Evolutionary conservation across 37 sponge, comb jelly and placozoan genomes (phyloP).

Genomic region (Agelas oroides): DNA sequence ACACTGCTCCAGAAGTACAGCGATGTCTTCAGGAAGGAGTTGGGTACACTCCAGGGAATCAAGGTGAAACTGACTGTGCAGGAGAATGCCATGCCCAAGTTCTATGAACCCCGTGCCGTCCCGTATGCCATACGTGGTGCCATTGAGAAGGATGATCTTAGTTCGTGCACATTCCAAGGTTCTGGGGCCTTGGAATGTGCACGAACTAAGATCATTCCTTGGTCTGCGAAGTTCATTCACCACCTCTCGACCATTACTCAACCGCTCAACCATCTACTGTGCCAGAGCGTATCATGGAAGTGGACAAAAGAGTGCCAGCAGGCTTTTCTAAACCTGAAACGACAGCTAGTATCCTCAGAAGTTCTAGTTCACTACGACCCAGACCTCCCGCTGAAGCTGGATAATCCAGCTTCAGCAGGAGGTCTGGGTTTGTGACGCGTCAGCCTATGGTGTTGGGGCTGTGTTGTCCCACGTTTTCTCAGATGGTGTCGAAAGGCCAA

Average conservation of each 20-base stretch:
- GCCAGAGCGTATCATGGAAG: neutral
- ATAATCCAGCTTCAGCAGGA: too few species aligned
- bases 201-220: slow-evolving; percentile 9
- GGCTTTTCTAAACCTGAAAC: neutral
- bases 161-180: slow-evolving; percentile 61
- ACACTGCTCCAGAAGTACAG: slow-evolving; percentile 1
- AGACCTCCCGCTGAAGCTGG: neutral
- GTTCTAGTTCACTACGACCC: neutral
- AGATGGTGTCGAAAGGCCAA: neutral
- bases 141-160: slow-evolving; percentile 4
- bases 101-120: too few species aligned
- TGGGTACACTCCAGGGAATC: slow-evolving; percentile 24
- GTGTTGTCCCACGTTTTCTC: neutral
- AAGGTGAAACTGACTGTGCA: neutral
- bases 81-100: too few species aligned
- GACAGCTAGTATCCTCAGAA: neutral
- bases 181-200: neutral
- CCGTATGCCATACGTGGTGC: too few species aligned
- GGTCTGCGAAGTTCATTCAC: slow-evolving; percentile 26
- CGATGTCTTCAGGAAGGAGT: slow-evolving; percentile 35
- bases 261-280: slow-evolving; percentile 24
- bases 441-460: slow-evolving; percentile 1
- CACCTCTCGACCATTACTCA: slow-evolving; percentile 2
- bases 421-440: too few species aligned
- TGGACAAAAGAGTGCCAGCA: neutral